Conservation (phyloP, 1,140 invertebrate genomes). For the Zaprionus ornatus region DNA sequence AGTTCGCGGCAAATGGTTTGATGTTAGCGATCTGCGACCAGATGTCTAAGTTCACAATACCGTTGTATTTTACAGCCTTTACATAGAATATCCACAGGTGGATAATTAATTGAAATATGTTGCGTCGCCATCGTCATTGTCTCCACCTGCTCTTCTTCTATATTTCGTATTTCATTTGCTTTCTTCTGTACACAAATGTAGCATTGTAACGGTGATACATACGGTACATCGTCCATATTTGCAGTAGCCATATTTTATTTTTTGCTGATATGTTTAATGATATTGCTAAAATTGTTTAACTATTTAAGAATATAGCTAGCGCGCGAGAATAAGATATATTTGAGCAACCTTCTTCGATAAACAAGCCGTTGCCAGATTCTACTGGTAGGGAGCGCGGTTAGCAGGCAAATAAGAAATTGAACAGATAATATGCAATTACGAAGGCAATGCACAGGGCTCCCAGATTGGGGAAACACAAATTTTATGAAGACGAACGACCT, state of each 20-base stretch:
- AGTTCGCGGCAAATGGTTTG: constrained; percentile 42
- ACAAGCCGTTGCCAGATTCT: neutral
- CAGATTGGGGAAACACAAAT: too few relatives aligned
- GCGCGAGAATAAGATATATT: neutral
- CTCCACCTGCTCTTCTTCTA: neutral
- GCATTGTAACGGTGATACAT: constrained; percentile 21
- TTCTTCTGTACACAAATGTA: constrained; percentile 26
- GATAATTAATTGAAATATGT: neutral
- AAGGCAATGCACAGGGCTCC: too few relatives aligned
- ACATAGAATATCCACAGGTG: constrained; percentile 30
- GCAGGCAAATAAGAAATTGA: neutral
- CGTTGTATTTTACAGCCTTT: constrained; percentile 48
- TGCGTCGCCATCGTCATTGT: neutral
- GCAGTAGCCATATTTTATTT: neutral
- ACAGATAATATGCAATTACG: too few relatives aligned
- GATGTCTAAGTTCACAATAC: constrained; percentile 60
- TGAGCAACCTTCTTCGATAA: neutral
- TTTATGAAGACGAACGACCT: too few relatives aligned
- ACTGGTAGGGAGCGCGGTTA: neutral
- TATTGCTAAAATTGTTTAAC: neutral
- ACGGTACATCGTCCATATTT: neutral
- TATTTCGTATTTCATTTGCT: neutral
- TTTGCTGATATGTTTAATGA: neutral
- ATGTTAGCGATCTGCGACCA: constrained; percentile 45
- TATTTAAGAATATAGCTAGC: neutral